Conservation (phyloP, 2,797 vertebrate genomes). For the Gambelia wislizenii region DNA sequence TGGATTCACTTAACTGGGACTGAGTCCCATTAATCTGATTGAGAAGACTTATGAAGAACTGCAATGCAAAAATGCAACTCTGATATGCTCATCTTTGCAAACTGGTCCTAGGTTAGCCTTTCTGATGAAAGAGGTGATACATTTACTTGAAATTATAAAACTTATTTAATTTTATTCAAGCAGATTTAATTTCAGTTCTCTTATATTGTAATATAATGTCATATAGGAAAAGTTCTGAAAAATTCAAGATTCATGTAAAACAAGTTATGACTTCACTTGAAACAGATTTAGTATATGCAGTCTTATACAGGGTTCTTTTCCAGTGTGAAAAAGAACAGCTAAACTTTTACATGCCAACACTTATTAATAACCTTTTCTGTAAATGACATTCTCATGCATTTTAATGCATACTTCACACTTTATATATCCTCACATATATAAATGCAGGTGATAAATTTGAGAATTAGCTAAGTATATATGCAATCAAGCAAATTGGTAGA, state of each 20-base stretch:
- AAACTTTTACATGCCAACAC: slow-evolving; percentile 9
- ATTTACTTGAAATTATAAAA: background rate
- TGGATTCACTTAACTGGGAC: background rate
- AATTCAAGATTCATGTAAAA: background rate
- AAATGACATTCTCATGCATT: slow-evolving; percentile 23
- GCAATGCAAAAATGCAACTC: background rate
- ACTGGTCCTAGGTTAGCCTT: background rate
- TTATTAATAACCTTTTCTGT: slow-evolving; percentile 37
- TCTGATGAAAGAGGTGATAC: background rate
- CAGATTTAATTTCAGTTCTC: background rate
- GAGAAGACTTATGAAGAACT: background rate
- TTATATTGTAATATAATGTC: background rate
- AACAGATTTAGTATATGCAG: slow-evolving; percentile 17
- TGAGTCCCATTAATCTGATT: background rate
- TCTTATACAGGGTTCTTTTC: slow-evolving; percentile 35
- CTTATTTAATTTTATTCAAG: background rate
- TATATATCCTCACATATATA: slow-evolving; percentile 46
- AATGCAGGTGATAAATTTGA: background rate
- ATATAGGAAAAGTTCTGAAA: background rate
- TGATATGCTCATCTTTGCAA: background rate
- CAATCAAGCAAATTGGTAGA: slow-evolving; percentile 15
- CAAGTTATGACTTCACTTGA: background rate
- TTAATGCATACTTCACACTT: background rate
- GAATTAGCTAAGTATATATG: background rate
- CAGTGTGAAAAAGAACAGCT: background rate